Conservation (phyloP, 2,797 vertebrate genomes). For the Syngnathus rostellatus region DNA sequence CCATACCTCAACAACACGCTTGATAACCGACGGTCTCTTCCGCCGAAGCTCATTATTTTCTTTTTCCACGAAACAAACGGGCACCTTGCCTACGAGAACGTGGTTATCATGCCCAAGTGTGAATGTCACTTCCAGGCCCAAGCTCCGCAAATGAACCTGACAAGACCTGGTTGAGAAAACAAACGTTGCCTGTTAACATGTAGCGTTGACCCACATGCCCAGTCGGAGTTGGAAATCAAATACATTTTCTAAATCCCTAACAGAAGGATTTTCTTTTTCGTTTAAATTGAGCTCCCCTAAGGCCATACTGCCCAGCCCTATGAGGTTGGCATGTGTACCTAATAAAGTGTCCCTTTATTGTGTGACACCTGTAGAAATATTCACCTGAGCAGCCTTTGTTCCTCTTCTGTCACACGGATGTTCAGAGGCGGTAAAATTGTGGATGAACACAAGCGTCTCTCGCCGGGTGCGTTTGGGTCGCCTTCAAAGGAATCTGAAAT, state of each 20-base stretch:
- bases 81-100: slow-evolving; percentile 80
- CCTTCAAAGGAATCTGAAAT: slow-evolving; percentile 83
- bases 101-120: slow-evolving; percentile 55
- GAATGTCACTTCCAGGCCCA: slow-evolving; percentile 83
- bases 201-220: too few relatives aligned
- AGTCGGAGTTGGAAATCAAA: too few relatives aligned
- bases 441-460: slow-evolving; percentile 81
- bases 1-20: slow-evolving; percentile 79
- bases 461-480: slow-evolving; percentile 65
- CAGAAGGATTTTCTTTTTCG: too few relatives aligned
- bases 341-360: background rate
- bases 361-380: slow-evolving; percentile 11
- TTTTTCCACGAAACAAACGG: slow-evolving; percentile 86
- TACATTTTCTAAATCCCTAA: too few relatives aligned
- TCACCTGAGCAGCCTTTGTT: slow-evolving; percentile 82
- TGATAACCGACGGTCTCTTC: slow-evolving; percentile 78
- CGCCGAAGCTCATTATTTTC: slow-evolving; percentile 83
- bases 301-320: too few relatives aligned
- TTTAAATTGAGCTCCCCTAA: background rate
- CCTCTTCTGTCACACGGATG: slow-evolving; percentile 81
- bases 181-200: background rate
- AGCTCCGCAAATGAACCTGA: slow-evolving; percentile 68
- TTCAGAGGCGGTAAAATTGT: slow-evolving; percentile 80
- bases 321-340: background rate
- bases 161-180: slow-evolving; percentile 69